Evolutionary conservation across 1,140 invertebrate genomes (phyloP), one percentile per base, ranked within the genome.

Genomic region (Cherax destructor): DNA sequence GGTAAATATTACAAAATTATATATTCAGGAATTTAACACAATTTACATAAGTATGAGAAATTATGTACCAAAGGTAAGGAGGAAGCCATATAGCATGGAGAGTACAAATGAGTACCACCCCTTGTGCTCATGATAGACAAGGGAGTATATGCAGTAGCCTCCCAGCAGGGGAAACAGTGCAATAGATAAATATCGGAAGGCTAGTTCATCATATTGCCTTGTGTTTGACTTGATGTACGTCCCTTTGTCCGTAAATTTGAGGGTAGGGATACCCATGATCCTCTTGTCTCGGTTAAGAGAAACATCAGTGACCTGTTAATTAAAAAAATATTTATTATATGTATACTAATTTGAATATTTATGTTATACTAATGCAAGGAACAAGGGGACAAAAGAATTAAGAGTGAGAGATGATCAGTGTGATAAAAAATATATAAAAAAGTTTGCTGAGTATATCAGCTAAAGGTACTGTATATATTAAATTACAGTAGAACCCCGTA

Each of bases 101-200:
- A 99, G 95, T 21, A 99, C 95, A 94, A 95, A 97, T 7, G 96
- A 96, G 94, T 99, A 99, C 99, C 99, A 99, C 93, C 99, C 99
- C 95, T 98, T 99, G 94, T 99, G 99, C 94, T 99, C 99, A 84
- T 97, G 96, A 94, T 99, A 99, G 61, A 99, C 94, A n/a, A 99
- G 94, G 0, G 99, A 99, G 94, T 99, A 99, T 80, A 99, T 95
- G 41, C 98, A 97, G 95, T 99, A 99, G 59, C 97, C 97, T 76
- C 96, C 95, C 10, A 99, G 95, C 47, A 99, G 95, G 21, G 99
- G 99, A 94, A 98, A 99, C 88, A 99, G 96, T 0, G 96, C 96
- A 98, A 98, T 99, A 0, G 99, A 99, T 85, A 99, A 95, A 95
- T 99, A 99, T 92, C 96, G 97, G 95, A 99, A 99, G 18, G 99